Conservation (phyloP, 2,797 vertebrate species). For the Strix occidentalis region DNA sequence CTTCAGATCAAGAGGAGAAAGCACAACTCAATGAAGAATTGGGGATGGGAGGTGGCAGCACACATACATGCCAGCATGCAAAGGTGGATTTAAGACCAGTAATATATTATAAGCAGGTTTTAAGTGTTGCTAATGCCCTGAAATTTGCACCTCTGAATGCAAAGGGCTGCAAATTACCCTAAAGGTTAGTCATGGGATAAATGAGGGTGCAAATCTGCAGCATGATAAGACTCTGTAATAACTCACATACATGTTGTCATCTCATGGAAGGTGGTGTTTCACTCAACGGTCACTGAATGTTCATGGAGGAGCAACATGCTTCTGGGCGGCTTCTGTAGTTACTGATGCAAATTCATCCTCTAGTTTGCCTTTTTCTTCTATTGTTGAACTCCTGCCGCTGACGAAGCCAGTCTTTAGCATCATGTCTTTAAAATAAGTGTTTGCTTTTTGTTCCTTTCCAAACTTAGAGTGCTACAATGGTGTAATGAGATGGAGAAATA, state of each 20-base stretch:
- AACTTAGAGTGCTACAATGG: not conserved
- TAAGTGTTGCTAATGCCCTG: not conserved
- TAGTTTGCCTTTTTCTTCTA: not conserved
- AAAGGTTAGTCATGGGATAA: not conserved
- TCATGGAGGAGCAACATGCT: not conserved
- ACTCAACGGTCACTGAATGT: not conserved
- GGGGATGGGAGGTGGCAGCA: not conserved
- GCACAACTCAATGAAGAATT: rapidly evolving
- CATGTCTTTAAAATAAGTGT: not conserved
- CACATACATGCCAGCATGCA: too few species aligned
- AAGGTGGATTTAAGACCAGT: not conserved
- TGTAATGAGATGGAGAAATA: not conserved
- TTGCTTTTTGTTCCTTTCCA: not conserved
- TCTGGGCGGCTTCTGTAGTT: not conserved
- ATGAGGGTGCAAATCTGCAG: not conserved
- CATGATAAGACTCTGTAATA: not conserved
- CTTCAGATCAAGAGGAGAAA: not conserved
- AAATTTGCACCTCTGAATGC: not conserved
- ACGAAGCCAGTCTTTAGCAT: not conserved
- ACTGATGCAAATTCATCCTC: not conserved
- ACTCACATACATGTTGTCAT: not conserved
- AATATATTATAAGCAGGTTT: not conserved
- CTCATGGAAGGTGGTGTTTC: not conserved
- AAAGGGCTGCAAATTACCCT: not conserved
- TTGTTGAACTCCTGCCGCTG: not conserved